These are phyloP conservation scores for Pseudomugil gertrudae DNA, from an alignment of 2,797 vertebrate genomes.

Conservation along the genomic window DNA sequence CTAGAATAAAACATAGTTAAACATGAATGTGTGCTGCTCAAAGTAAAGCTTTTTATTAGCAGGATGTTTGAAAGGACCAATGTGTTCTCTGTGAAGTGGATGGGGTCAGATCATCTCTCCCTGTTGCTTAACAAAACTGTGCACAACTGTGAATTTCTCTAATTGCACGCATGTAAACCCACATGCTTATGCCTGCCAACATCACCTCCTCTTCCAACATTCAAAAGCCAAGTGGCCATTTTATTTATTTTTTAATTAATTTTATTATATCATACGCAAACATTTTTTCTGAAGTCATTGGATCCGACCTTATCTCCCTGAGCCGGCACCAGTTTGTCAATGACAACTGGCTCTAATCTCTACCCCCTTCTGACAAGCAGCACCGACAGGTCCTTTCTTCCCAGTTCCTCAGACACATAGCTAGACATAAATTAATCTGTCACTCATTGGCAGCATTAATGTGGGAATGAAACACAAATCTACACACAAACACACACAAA, in stretches of 20 bases:
- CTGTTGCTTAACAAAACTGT: constrained; percentile 37
- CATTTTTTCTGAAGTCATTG: constrained; percentile 89
- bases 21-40: constrained; percentile 3
- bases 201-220: constrained; percentile 65
- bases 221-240: constrained; percentile 46
- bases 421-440: constrained; percentile 98
- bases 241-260: constrained; percentile 66
- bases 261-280: constrained; percentile 60
- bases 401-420: constrained; percentile 93
- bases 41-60: constrained; percentile 37
- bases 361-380: constrained; percentile 90
- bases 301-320: constrained; percentile 92
- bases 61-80: constrained; percentile 31
- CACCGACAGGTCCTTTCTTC: constrained; percentile 94
- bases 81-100: constrained; percentile 24
- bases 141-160: constrained; percentile 38
- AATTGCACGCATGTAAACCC: constrained; percentile 51
- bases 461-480: constrained; percentile 67
- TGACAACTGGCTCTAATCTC: constrained; percentile 96
- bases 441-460: constrained; percentile 87
- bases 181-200: constrained; percentile 74
- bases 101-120: constrained; percentile 43
- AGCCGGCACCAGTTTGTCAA: constrained; percentile 89
- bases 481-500: constrained; percentile 52
- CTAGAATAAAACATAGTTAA: constrained; percentile 27